Percentiles rank a stretch among this genome's conserved stretches.
phyloP scores from a whole-genome alignment of 2,888 invertebrate genomes.

The Shargacucullia verbasci region DNA sequence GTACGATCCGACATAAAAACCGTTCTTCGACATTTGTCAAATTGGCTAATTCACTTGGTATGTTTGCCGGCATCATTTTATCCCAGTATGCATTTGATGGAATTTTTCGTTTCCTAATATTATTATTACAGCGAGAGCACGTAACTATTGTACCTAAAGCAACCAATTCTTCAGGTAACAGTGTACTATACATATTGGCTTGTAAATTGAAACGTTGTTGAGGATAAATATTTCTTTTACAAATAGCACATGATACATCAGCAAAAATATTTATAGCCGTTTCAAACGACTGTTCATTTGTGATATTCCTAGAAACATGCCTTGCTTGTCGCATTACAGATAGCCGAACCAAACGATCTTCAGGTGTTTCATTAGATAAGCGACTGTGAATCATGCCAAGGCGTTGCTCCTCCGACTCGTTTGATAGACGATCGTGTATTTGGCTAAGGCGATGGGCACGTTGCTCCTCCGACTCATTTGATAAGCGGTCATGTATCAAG shows the following conservation, averaged over 20 bases:
- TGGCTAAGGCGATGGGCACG: neutral
- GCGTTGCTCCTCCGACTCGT: neutral
- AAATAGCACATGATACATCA: constrained; percentile 1
- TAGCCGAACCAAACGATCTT: neutral
- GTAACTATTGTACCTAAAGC: constrained; percentile 1
- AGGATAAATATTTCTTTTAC: constrained; percentile 1
- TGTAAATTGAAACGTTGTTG: constrained; percentile 9
- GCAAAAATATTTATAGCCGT: constrained; percentile 3
- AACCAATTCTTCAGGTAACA: constrained; percentile 2
- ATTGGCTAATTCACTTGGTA: constrained; percentile 9
- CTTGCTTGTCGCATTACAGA: neutral
- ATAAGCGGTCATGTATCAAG: neutral
- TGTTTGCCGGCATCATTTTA: constrained; percentile 3
- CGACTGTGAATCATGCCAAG: neutral
- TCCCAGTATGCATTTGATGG: constrained; percentile 7
- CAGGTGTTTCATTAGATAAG: constrained; percentile 1
- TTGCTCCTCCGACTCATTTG: neutral
- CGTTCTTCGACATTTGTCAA: constrained; percentile 8
- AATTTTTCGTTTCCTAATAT: constrained; percentile 5
- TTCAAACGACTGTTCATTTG: constrained; percentile 1
- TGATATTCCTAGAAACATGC: neutral
- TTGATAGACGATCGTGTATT: neutral
- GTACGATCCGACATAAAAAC: constrained; percentile 1
- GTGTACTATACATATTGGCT: neutral
- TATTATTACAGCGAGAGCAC: neutral